A percentile compares a stretch with the other conserved stretches of the same genome.
Conservation (phyloP, 2,888 invertebrate genomes). For the Troides aeacus region DNA sequence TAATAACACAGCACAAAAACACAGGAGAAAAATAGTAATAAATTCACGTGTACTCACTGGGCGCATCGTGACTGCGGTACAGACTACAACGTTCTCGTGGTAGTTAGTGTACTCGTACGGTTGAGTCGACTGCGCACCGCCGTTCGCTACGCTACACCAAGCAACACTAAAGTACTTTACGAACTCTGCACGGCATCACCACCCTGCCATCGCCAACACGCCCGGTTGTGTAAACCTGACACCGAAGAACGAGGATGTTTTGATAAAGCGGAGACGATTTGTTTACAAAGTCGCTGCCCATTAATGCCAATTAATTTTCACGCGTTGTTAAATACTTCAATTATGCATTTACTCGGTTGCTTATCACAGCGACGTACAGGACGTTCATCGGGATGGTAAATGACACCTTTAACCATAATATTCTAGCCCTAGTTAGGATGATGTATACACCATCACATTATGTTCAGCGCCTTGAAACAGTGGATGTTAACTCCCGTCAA, state of each 20-base stretch:
- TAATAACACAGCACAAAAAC: slow-evolving; percentile 13
- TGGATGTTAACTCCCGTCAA: too few species aligned
- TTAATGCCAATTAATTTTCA: slow-evolving; percentile 32
- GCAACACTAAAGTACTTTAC: slow-evolving; percentile 32
- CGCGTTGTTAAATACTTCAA: slow-evolving; percentile 19
- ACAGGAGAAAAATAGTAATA: slow-evolving; percentile 16
- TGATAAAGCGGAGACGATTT: slow-evolving; percentile 39
- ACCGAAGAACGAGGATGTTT: slow-evolving; percentile 36
- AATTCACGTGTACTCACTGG: slow-evolving; percentile 65
- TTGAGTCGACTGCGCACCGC: slow-evolving; percentile 32
- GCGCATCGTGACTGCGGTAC: slow-evolving; percentile 59
- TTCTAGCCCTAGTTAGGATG: too few species aligned
- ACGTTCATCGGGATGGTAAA: too few species aligned
- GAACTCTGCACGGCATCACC: slow-evolving; percentile 34
- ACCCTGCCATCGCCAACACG: slow-evolving; percentile 34
- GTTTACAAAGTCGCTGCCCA: slow-evolving; percentile 41
- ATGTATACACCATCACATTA: too few species aligned
- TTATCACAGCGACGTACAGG: background rate
- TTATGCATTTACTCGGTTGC: slow-evolving; percentile 7
- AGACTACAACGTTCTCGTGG: slow-evolving; percentile 38
- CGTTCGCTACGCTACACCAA: slow-evolving; percentile 39
- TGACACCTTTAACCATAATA: too few species aligned
- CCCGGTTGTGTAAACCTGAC: slow-evolving; percentile 30
- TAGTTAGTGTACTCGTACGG: slow-evolving; percentile 13
- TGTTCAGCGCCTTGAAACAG: too few species aligned